A percentile compares a stretch with the other conserved stretches of the same genome.
phyloP scores from a whole-genome alignment of 1,140 invertebrate species.

The Saccostrea echinata region DNA sequence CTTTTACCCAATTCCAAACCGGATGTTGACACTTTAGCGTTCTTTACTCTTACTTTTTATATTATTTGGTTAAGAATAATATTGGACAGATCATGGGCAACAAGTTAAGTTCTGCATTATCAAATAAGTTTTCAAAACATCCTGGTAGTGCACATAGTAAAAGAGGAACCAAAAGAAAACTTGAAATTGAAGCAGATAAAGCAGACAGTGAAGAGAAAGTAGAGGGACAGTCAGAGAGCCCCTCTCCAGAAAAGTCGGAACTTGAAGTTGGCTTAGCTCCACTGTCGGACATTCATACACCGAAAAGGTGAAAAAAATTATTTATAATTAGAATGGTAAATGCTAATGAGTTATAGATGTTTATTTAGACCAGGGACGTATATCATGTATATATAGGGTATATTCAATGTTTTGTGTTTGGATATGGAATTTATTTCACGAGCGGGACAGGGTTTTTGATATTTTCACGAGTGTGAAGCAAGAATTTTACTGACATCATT shows the following conservation, averaged over 20 bases:
- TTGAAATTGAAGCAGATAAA: background rate
- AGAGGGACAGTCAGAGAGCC: background rate
- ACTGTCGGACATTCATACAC: constrained; percentile 24
- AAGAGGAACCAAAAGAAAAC: constrained; percentile 7
- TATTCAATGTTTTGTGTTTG: no score
- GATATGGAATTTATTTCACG: no score
- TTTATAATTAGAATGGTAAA: background rate
- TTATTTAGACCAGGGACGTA: no score
- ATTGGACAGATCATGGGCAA: background rate
- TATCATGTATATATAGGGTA: no score
- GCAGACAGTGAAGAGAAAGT: background rate
- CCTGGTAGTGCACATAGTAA: background rate
- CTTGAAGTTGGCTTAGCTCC: constrained; percentile 28
- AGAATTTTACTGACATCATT: no score
- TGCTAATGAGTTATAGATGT: background rate
- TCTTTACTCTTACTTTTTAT: background rate
- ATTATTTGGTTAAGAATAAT: background rate
- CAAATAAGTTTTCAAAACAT: constrained; percentile 19
- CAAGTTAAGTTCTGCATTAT: background rate
- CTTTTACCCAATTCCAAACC: background rate
- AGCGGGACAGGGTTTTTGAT: no score
- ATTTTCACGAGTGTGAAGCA: no score
- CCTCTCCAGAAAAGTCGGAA: background rate
- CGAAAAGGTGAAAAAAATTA: constrained; percentile 26
- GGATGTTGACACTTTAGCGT: constrained; percentile 12